These are phyloP conservation scores for Tenualosa ilisha DNA, from an alignment of 2,797 vertebrate genomes.

Conservation along the genomic window DNA sequence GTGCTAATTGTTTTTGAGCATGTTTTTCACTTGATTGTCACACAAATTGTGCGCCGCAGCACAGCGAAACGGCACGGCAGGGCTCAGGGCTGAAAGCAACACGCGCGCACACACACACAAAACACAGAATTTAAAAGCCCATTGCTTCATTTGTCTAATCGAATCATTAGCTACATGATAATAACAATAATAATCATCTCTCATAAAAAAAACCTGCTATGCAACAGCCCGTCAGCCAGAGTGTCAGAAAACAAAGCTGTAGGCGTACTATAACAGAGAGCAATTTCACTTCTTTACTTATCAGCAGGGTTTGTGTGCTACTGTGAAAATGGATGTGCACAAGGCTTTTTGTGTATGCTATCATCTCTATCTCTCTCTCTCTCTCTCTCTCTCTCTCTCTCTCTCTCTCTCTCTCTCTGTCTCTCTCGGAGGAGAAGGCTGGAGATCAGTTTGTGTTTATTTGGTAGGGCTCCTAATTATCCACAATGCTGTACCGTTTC, in stretches of 20 bases:
- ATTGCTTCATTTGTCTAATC: constrained; percentile 23
- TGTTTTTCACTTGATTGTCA: constrained; percentile 75
- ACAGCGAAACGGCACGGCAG: background rate
- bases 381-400: no score
- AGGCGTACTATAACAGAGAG: background rate
- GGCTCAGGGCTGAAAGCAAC: background rate
- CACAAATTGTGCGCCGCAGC: constrained; percentile 62
- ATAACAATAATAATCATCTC: constrained; percentile 21
- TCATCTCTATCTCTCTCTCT: constrained; percentile 43
- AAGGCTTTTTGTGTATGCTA: constrained; percentile 47
- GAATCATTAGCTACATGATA: constrained; percentile 7
- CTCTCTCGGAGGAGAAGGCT: constrained; percentile 46
- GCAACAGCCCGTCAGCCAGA: background rate
- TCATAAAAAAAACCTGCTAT: constrained; percentile 5
- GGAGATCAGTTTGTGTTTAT: constrained; percentile 45
- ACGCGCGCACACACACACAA: background rate
- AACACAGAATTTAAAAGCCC: background rate
- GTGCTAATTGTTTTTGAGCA: constrained; percentile 82
- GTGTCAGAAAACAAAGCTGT: constrained; percentile 3
- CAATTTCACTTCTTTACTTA: constrained; percentile 6
- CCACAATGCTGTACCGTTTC: constrained; percentile 43
- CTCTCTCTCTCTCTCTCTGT: constrained; percentile 33
- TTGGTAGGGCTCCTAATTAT: constrained; percentile 59
- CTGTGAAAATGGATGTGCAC: constrained; percentile 34
- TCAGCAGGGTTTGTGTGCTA: background rate